phyloP scores from a whole-genome alignment of 2,888 invertebrate genomes.

The Pomacea canaliculata region DNA sequence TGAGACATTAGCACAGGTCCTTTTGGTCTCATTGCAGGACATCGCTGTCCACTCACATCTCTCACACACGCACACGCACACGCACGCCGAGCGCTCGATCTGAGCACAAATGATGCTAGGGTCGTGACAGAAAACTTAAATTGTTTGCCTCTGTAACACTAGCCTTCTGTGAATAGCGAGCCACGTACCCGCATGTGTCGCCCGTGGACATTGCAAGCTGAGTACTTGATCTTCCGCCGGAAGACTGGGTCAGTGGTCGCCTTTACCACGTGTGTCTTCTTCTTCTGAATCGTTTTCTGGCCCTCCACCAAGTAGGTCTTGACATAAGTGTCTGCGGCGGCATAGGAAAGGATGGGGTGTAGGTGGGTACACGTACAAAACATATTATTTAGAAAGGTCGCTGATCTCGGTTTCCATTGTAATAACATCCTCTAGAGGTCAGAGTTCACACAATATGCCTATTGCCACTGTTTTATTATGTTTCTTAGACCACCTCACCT shows the following conservation, averaged over 20 bases:
- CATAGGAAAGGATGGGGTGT: no score
- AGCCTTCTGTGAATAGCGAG: background rate
- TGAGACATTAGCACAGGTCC: background rate
- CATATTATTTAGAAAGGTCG: no score
- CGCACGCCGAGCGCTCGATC: no score
- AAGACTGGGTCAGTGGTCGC: slow-evolving; percentile 88
- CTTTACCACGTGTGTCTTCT: slow-evolving; percentile 87
- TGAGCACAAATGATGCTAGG: no score
- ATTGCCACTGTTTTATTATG: no score
- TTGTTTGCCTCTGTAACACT: no score
- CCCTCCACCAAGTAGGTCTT: slow-evolving; percentile 93
- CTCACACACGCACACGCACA: background rate
- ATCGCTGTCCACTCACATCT: background rate
- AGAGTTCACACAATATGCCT: no score
- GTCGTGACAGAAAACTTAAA: no score
- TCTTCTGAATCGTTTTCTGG: slow-evolving; percentile 89
- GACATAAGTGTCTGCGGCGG: slow-evolving; percentile 86
- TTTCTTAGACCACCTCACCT: no score
- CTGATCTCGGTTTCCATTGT: no score
- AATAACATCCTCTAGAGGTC: no score
- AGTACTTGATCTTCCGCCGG: slow-evolving; percentile 88
- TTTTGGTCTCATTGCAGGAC: background rate
- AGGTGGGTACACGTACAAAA: no score
- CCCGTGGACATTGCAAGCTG: slow-evolving; percentile 72
- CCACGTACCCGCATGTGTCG: slow-evolving; percentile 79